These are phyloP conservation scores for Cyprinodon tularosa DNA, from an alignment of 2,113 vertebrate genomes.

Conservation along the genomic window DNA sequence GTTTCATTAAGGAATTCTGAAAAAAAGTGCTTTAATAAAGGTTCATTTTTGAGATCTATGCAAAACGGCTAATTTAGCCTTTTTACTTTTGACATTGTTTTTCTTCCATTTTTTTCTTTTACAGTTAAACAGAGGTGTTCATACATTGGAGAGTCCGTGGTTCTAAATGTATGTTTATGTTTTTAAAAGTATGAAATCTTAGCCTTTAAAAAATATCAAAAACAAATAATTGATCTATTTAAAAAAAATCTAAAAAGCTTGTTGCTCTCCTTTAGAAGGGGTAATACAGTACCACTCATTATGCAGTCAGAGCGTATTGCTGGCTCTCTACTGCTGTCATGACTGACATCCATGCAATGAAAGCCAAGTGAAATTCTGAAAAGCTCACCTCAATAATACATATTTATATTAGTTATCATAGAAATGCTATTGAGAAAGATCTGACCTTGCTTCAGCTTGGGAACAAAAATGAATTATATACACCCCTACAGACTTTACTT, in stretches of 20 bases:
- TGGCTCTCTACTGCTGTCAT: slow-evolving; percentile 21
- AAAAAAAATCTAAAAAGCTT: slow-evolving; percentile 10
- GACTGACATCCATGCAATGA: slow-evolving; percentile 50
- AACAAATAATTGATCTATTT: background rate
- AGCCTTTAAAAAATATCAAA: background rate
- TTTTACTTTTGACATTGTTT: background rate
- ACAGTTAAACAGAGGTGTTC: background rate
- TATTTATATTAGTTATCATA: slow-evolving; percentile 62
- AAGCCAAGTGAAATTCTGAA: slow-evolving; percentile 19
- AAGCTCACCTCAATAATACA: slow-evolving; percentile 55
- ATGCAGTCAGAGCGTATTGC: slow-evolving; percentile 15
- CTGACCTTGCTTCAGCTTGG: slow-evolving; percentile 64
- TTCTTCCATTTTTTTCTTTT: background rate
- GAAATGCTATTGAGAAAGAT: slow-evolving; percentile 64
- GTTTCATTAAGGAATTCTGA: background rate
- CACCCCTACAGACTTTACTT: slow-evolving; percentile 65
- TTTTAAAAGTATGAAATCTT: background rate
- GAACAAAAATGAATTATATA: slow-evolving; percentile 76
- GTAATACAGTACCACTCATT: slow-evolving; percentile 3
- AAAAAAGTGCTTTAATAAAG: background rate
- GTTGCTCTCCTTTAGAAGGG: background rate
- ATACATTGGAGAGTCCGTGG: background rate
- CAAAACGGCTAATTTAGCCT: background rate
- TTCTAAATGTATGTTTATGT: background rate
- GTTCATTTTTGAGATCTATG: background rate